phyloP scores from a whole-genome alignment of 1,140 invertebrate genomes.

The Doryteuthis pealeii region DNA sequence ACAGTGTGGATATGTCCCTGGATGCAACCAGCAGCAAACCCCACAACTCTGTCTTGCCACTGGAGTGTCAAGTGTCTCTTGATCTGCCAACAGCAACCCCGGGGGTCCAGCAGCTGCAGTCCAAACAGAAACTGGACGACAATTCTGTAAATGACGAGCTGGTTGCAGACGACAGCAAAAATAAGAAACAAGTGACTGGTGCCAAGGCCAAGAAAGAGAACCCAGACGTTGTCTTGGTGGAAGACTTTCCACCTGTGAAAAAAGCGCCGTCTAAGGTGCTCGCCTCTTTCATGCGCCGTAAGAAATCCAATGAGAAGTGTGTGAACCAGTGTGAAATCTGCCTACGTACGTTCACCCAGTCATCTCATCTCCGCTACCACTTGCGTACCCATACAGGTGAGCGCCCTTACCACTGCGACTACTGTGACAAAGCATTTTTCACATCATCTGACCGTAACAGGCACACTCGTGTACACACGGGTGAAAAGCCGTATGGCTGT shows the following conservation, averaged over 20 bases:
- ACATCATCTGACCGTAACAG: conserved; percentile 16
- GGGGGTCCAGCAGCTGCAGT: too few species aligned
- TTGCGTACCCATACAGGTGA: conserved; percentile 55
- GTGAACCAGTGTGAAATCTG: conserved; percentile 65
- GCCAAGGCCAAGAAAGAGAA: neutral
- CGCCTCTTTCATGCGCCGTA: conserved; percentile 53
- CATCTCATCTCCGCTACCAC: conserved; percentile 48
- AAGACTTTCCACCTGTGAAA: conserved; percentile 64
- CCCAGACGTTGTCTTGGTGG: conserved; percentile 2
- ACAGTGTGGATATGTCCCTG: too few species aligned
- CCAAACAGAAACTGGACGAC: too few species aligned
- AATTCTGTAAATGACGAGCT: too few species aligned
- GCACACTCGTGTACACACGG: conserved; percentile 34
- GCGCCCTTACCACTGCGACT: conserved; percentile 51
- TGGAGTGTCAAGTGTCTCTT: too few species aligned
- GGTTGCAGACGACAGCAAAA: too few species aligned
- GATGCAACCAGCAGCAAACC: too few species aligned
- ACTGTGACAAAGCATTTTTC: conserved; percentile 44
- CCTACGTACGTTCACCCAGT: conserved; percentile 39
- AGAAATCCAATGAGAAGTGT: conserved; percentile 85
- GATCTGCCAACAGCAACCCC: too few species aligned
- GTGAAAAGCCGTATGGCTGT: conserved; percentile 40
- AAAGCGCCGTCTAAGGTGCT: conserved; percentile 52
- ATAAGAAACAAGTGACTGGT: too few species aligned
- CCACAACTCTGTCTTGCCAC: too few species aligned